Percentiles rank a stretch among this genome's conserved stretches.
These are phyloP conservation scores for Chrysolina oricalcia DNA, from an alignment of 2,888 invertebrate genomes.

Conservation along the genomic window DNA sequence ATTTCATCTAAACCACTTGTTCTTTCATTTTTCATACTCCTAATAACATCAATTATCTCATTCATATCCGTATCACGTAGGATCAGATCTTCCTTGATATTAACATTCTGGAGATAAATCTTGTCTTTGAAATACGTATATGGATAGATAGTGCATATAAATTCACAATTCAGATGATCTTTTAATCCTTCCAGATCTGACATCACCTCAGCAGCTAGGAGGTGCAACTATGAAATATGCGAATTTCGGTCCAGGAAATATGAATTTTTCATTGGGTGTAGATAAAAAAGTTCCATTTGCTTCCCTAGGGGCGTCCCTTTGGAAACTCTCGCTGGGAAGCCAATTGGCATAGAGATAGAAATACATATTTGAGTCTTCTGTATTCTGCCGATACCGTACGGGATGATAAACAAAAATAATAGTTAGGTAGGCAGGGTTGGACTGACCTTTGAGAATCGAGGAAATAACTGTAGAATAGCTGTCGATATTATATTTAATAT, in stretches of 20 bases:
- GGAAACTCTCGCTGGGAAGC: constrained; percentile 18
- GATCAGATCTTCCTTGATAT: too few species aligned
- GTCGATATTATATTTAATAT: too few species aligned
- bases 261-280: constrained; percentile 21
- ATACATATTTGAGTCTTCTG: constrained; percentile 25
- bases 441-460: not conserved
- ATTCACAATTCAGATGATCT: not conserved
- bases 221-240: constrained; percentile 23
- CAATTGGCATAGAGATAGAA: constrained; percentile 24
- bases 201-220: constrained; percentile 1
- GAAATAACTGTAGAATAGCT: too few species aligned
- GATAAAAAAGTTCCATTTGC: constrained; percentile 19
- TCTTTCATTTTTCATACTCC: too few species aligned
- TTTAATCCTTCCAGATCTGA: constrained; percentile 1
- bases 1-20: too few species aligned
- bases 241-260: constrained; percentile 21
- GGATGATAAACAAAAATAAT: constrained; percentile 5
- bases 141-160: too few species aligned
- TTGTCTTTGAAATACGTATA: too few species aligned
- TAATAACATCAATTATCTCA: too few species aligned
- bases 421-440: not conserved
- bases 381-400: constrained; percentile 21
- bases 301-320: constrained; percentile 16
- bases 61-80: too few species aligned
- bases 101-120: too few species aligned